Base-by-base conservation (phyloP, 2,888 invertebrate genomes). In the Rotaria macrura region DNA sequence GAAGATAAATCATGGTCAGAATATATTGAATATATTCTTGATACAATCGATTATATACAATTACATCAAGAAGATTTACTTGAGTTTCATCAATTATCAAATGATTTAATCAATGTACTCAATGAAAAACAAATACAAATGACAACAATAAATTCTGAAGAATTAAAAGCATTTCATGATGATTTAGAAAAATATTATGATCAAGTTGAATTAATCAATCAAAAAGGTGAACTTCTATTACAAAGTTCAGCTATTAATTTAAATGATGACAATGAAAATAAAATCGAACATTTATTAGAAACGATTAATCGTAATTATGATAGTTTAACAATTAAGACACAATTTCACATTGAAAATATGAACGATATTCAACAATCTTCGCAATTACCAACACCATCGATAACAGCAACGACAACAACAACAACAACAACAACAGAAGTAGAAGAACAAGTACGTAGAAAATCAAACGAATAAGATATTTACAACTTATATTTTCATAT, bases 11-110 rank as follows among this genome's bases (percentile, higher is more conserved):
- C 43, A 5, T 79, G 79, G 79, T 79, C 40, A 20, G 79, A 79
- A 43, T 79, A 43, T 79, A n/a, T 79, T 43, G 79, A 79, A 79
- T 43, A 43, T 43, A 38, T 79, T 43, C 40, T 43, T 40, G 79
- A 79, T 79, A 79, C 43, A 14, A 79, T 79, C n/a, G 79, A 79
- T 43, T 79, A 79, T 79, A 40, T 79, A n/a, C 79, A 79, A 43
- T 43, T 79, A 43, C 79, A 79, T 43, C 40, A 79, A 43, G 79
- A 79, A 43, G 79, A 79, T 43, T 43, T 79, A 43, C 12, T 25
- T 25, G 43, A 79, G 43, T 79, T 79, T 79, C 34, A 40, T n/a
- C 40, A 79, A 43, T 79, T 43, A n/a, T 17, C 43, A 4, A 40
- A 79, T 25, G 38, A 79, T 79, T 43, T 79, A 5, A 14, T 79